Percentiles rank a stretch among this genome's conserved stretches.
Conservation (phyloP, 2,113 vertebrate genomes). For the Heterotis niloticus region DNA sequence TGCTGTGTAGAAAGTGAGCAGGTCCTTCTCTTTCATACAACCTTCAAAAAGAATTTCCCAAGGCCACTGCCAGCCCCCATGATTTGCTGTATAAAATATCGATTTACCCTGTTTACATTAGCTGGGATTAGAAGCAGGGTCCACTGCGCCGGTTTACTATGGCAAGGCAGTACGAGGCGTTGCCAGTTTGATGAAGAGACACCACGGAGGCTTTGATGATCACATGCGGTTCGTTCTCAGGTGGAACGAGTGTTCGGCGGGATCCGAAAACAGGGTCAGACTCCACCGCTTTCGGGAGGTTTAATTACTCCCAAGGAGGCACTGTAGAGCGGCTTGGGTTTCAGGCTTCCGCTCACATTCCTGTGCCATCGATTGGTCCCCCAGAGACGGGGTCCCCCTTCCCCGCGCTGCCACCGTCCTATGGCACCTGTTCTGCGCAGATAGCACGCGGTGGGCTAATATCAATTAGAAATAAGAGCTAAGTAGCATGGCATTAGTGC, state of each 20-base stretch:
- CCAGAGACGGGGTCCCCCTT: not conserved
- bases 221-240: not conserved
- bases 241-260: not conserved
- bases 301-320: slow-evolving; percentile 14
- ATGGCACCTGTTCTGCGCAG: not conserved
- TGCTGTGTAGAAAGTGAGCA: no score
- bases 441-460: not conserved
- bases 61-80: no score
- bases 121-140: no score
- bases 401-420: not conserved
- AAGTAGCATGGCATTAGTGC: no score
- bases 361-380: not conserved
- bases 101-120: no score
- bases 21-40: no score
- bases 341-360: not conserved
- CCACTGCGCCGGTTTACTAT: no score
- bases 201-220: no score
- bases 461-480: not conserved
- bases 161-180: no score
- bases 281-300: not conserved
- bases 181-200: no score
- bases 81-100: no score
- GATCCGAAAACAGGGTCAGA: not conserved
- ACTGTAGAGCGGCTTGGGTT: not conserved
- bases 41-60: no score